Base-by-base conservation (phyloP, 2,888 invertebrate genomes). In the Muscina levida region DNA sequence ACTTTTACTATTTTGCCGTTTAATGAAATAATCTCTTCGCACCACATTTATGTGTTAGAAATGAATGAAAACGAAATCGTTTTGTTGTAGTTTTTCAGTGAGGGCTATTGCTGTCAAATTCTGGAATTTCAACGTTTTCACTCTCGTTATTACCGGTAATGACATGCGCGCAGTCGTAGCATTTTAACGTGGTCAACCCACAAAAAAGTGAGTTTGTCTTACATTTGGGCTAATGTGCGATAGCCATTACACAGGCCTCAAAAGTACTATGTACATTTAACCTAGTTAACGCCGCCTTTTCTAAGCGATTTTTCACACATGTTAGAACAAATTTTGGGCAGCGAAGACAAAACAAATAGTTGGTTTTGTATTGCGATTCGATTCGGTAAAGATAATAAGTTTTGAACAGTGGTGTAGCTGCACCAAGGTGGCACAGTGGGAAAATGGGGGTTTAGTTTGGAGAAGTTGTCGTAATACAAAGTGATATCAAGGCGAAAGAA, bases 231-330 rank as follows among this genome's bases (percentile, higher is more conserved):
- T n/a, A 24, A 46, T 26, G 24, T 26, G 26, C 26, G 46, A 19
- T 37, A 19, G 37, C 8, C 39, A 59, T 59, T 59, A 39, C 59
- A 59, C 19, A 10, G 53, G n/a, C n/a, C n/a, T n/a, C n/a, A n/a
- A n/a, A n/a, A n/a, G n/a, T n/a, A 5, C 22, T 59, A 39, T 31
- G 59, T 59, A 17, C 59, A 39, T 59, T 37, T 59, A 59, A 59
- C 59, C 59, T 17, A 59, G 59, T 59, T 59, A 59, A 59, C 59
- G 59, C 39, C 59, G 59, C 39, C 37, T 59, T 59, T 37, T 57
- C 11, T 19, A 39, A 59, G 37, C 37, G 37, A 59, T 31, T 31
- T 59, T 59, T 59, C 39, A 59, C 59, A 11, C 15, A 17, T 39
- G 11, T 39, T 39, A 59, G 59, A 59, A 59, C 59, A 19, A 59